Conservation (phyloP, 2,113 vertebrate genomes). For the Lipotes vexillifer region DNA sequence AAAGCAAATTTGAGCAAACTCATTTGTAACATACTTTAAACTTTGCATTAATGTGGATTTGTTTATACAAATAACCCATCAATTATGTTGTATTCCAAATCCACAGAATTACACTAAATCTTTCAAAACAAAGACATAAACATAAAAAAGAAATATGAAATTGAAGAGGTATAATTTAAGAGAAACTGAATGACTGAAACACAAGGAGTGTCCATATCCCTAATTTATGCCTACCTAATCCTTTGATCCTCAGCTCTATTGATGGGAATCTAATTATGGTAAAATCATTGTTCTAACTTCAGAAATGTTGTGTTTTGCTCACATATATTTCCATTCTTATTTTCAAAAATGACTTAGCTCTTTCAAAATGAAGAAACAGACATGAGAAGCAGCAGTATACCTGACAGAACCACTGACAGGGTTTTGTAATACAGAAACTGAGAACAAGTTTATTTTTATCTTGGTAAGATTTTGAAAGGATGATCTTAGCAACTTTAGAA, state of each 20-base stretch:
- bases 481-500: neutral
- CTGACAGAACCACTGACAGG: neutral
- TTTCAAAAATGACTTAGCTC: neutral
- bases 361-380: neutral
- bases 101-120: neutral
- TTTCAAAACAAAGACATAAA: neutral
- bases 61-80: conserved; percentile 53
- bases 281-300: conserved; percentile 19
- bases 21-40: conserved; percentile 40
- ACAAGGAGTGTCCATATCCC: neutral
- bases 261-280: neutral
- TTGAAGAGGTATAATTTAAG: neutral
- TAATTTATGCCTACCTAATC: neutral
- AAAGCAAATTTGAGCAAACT: conserved; percentile 41
- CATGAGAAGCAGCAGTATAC: neutral
- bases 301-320: neutral
- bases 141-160: neutral
- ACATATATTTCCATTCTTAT: neutral
- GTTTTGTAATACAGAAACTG: neutral
- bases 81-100: conserved; percentile 41
- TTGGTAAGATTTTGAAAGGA: neutral
- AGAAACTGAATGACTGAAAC: neutral
- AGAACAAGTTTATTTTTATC: neutral
- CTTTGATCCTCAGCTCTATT: neutral
- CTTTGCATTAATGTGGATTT: conserved; percentile 38